Conservation (phyloP, 1,140 invertebrate species). For the Artemia franciscana region DNA sequence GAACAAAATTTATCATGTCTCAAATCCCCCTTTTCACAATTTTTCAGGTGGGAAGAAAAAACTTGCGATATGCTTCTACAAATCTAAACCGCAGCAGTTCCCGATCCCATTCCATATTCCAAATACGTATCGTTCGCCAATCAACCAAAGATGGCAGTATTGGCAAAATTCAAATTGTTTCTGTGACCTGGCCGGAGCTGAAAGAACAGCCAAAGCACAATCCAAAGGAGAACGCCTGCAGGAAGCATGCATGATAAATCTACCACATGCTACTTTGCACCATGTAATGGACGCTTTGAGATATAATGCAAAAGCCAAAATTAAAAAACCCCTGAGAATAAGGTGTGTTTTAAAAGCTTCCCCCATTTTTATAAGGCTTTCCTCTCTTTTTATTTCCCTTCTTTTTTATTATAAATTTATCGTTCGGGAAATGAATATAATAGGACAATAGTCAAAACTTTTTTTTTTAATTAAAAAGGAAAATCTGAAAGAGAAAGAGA, state of each 20-base stretch:
- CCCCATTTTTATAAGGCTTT: no score
- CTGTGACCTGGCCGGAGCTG: conserved; percentile 76
- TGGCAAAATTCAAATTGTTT: conserved; percentile 29
- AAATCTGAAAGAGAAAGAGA: no score
- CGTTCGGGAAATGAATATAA: no score
- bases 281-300: conserved; percentile 49
- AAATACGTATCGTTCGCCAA: conserved; percentile 39
- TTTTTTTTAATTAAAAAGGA: no score
- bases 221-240: conserved; percentile 56
- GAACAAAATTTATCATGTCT: no score
- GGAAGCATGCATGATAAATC: conserved; percentile 77
- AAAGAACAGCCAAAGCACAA: conserved; percentile 57
- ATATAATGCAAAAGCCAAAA: conserved; percentile 21
- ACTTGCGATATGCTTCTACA: conserved; percentile 59
- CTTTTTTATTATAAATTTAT: no score
- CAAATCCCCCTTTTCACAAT: no score
- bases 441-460: no score
- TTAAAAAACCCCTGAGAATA: not conserved
- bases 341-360: no score
- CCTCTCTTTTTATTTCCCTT: no score
- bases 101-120: conserved; percentile 68
- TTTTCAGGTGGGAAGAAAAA: conserved; percentile 49
- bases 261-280: conserved; percentile 59
- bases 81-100: conserved; percentile 60
- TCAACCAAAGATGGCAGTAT: conserved; percentile 3